Base-by-base conservation (phyloP, 2,888 invertebrate species). In the Orchesella flavescens region DNA sequence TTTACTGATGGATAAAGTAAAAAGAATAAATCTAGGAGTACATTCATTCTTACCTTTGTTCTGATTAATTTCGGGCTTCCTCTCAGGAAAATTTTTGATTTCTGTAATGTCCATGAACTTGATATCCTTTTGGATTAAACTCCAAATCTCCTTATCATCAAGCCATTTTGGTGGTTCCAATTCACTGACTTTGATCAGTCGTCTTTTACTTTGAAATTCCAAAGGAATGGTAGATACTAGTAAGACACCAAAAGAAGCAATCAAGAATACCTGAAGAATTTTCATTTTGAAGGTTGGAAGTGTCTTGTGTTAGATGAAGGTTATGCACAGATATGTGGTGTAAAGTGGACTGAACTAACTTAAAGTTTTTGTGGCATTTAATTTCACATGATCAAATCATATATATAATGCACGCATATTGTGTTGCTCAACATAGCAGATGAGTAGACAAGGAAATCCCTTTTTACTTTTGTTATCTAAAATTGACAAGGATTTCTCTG, bases 21-120 rank as follows among this genome's bases (percentile, higher is more conserved):
- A 44, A n/a, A n/a, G n/a, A 1, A 53, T 53, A 53, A 53, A 3
- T 34, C 34, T 4, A 34, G 34, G 34, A 34, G 2, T 34, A 34
- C 34, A 34, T 2, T 17, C n/a, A n/a, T n/a, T n/a, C n/a, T 24
- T 63, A 46, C 63, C 53, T 49, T 19, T 19, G n/a, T 24, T 9
- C 15, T 21, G 17, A 4, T 23, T 46, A 34, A 46, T 4, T n/a
- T 59, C 19, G 4, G 17, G 19, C 17, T 12, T n/a, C 12, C 10
- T 49, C n/a, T 49, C 49, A 13, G 57, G 12, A 19, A 34, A 69
- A 12, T 74, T 44, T 46, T 69, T 69, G 1, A 66, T 12, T 23
- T 71, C 61, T 3, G 84, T 84, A 21, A 84, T 57, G 46, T 84
- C 84, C 53, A 84, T 78, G 46, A 84, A 84, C 9, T 57, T 43